phyloP scores from a whole-genome alignment of 2,888 invertebrate genomes.

The Malthinus seriepunctatus region DNA sequence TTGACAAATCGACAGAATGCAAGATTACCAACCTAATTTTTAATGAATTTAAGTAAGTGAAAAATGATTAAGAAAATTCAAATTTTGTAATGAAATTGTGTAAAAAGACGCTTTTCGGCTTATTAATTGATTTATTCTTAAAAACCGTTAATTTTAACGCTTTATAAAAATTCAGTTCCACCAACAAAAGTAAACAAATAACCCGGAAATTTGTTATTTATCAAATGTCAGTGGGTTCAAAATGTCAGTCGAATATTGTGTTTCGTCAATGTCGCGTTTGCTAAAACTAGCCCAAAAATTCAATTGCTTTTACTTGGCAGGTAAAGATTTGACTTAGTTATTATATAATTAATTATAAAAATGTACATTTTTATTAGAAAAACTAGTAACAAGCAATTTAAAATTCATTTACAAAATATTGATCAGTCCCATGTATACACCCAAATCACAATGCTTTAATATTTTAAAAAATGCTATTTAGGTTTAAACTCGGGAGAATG shows the following conservation, averaged over 20 bases:
- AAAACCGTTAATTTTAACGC: too few relatives aligned
- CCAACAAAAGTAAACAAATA: too few relatives aligned
- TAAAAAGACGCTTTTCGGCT: too few relatives aligned
- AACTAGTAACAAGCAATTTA: conserved; percentile 24
- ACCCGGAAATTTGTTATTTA: too few relatives aligned
- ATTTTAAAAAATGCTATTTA: conserved; percentile 47
- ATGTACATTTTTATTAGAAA: conserved; percentile 33
- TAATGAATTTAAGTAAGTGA: too few relatives aligned
- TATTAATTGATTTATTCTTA: too few relatives aligned
- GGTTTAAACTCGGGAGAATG: conserved; percentile 79
- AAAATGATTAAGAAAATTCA: too few relatives aligned
- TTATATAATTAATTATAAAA: conserved; percentile 8
- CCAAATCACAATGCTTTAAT: conserved; percentile 24
- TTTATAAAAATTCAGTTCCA: too few relatives aligned
- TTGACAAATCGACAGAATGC: not conserved
- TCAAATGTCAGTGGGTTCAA: conserved; percentile 22
- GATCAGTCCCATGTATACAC: conserved; percentile 27
- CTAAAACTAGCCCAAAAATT: conserved; percentile 83
- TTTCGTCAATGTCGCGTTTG: conserved; percentile 63
- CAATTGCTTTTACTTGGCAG: conserved; percentile 87
- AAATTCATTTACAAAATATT: conserved; percentile 23
- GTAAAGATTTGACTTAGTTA: conserved; percentile 56
- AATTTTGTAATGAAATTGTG: too few relatives aligned
- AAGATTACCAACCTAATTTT: not conserved
- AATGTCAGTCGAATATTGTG: conserved; percentile 23